Base-by-base conservation (phyloP, 2,797 vertebrate genomes). In the Falco cherrug region DNA sequence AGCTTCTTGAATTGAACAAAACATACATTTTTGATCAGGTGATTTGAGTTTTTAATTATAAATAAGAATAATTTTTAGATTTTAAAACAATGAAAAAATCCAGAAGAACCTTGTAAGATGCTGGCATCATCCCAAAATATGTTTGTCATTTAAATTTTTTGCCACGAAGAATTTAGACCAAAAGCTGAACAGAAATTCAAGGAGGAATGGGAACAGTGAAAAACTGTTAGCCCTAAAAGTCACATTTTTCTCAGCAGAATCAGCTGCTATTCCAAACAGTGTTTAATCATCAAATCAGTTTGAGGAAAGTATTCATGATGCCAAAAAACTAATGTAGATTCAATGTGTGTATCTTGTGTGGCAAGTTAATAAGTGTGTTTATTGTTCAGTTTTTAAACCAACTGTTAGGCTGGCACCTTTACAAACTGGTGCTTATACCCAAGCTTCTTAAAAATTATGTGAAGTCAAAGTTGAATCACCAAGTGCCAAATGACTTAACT, bases 381-480 rank as follows among this genome's bases (percentile, higher is more conserved):
- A 84, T 93, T 91, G 82, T 84, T 96, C 85, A 54, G 57, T 69
- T 95, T 94, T 90, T 69, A 93, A 95, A 86, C 45, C 79, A 87
- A 56, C 78, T 79, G 68, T 64, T 92, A 64, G 13, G 57, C 73
- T 96, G 93, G 54, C 51, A 91, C 91, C 83, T 82, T 86, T 79
- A 39, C 88, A 95, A 94, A 51, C 9, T 20, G 31, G 50, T 61
- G 57, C 53, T 95, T 87, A 24, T 61, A 84, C 54, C 39, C 48
- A 59, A 74, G 33, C 19, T 86, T 33, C 77, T 90, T 86, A 57
- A 83, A 80, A 85, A 73, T 57, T 37, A 61, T 56, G 26, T 47
- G 41, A 75, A 79, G 35, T 67, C 45, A 28, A 76, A 92, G 37
- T 80, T 77, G 83, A 87, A 89, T 91, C 47, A 69, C 29, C 15